A percentile compares a stretch with the other conserved stretches of the same genome.
Evolutionary conservation across 2,797 vertebrate genomes (phyloP).

Genomic region (Cynopterus sphinx): DNA sequence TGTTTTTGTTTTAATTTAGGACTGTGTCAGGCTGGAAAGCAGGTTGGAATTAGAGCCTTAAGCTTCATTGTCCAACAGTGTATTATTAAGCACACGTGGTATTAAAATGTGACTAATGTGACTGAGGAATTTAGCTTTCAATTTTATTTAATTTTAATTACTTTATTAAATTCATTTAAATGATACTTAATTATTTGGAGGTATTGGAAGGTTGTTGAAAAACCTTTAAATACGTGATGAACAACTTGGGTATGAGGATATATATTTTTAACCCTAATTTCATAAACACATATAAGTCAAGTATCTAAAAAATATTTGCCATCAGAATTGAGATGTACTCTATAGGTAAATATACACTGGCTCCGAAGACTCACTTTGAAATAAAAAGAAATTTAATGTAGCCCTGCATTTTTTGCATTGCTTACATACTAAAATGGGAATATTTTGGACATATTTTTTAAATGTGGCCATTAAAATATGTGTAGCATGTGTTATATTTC

Average conservation of each 20-base stretch:
- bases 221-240: neutral
- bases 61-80: neutral
- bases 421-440: neutral
- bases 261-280: neutral
- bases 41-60: neutral
- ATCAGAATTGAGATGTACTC: neutral
- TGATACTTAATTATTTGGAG: neutral
- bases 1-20: neutral
- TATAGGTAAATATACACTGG: neutral
- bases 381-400: neutral
- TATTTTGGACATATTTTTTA: neutral
- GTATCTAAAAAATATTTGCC: neutral
- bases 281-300: slow-evolving; percentile 13
- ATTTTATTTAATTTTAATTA: neutral
- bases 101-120: neutral
- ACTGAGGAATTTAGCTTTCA: neutral
- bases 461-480: neutral
- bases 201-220: neutral
- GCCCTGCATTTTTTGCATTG: neutral
- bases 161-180: neutral
- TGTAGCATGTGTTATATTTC: neutral
- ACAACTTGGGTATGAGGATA: neutral
- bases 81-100: neutral
- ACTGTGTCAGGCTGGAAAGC: neutral
- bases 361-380: neutral